A percentile compares a stretch with the other conserved stretches of the same genome.
Conservation (phyloP, 2,888 invertebrate genomes). For the Diarsia mendica region DNA sequence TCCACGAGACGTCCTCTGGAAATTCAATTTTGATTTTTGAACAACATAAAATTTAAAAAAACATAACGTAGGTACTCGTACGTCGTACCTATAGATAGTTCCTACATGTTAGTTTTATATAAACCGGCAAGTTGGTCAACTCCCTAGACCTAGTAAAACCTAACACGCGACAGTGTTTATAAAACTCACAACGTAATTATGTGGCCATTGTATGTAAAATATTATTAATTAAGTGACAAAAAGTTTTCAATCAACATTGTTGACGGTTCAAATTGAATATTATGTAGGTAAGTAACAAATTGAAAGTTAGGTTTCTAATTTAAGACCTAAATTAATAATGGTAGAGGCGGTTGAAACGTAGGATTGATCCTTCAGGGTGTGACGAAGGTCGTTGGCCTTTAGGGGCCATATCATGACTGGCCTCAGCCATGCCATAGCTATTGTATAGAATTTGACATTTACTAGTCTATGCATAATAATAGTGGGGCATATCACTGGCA, state of each 20-base stretch:
- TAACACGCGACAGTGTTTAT: constrained; percentile 41
- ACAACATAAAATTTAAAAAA: neutral
- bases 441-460: constrained; percentile 19
- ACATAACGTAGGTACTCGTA: neutral
- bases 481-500: constrained; percentile 1
- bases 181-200: constrained; percentile 27
- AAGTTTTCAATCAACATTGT: constrained; percentile 28
- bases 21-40: neutral
- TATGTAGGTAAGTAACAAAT: constrained; percentile 20
- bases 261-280: constrained; percentile 6
- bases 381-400: constrained; percentile 1
- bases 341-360: neutral
- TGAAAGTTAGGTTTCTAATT: constrained; percentile 18
- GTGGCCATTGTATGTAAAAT: constrained; percentile 51
- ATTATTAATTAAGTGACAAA: constrained; percentile 22
- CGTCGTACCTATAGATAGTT: neutral
- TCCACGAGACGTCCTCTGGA: neutral
- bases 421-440: neutral
- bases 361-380: neutral
- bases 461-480: neutral
- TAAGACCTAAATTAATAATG: constrained; percentile 7
- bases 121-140: neutral
- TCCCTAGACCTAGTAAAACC: neutral
- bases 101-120: neutral
- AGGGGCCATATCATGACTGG: neutral